Base-by-base conservation (phyloP, 2,113 vertebrate species). In the Tyrannus savana region DNA sequence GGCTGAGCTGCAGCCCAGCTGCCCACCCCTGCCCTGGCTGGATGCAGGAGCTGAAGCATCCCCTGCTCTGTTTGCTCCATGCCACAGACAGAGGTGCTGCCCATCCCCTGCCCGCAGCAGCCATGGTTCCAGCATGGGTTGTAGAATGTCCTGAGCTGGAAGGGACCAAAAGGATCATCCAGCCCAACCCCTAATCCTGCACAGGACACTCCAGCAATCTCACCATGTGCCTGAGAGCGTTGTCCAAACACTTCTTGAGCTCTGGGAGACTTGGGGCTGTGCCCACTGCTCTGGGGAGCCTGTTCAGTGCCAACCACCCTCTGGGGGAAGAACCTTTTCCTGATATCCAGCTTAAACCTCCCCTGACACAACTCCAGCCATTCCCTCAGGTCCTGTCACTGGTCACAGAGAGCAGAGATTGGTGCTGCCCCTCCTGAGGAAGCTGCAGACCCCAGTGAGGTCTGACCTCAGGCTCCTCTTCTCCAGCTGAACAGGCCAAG, bases 191-290 rank as follows among this genome's bases (percentile, higher is more conserved):
- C 69, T 75, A 62, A 16, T 6, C 11, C 28, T 62, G 46, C 23
- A 10, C 33, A 68, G 27, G 59, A 30, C 69, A 53, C 19, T 27
- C 42, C 46, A 60, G 1, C 46, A 75, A 27, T 27, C 39, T 44
- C n/a, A 47, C 8, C 2, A 5, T 53, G 33, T 8, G 13, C 62
- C 46, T 75, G 39, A 3, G 3, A 10, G 2, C 0, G 0, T 0
- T 87, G 30, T 41, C 47, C n/a, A 68, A 47, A 22, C 0, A 0
- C 62, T 41, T 9, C n/a, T 60, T 30, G 39, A 75, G 53, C 46
- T 53, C 14, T 68, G 69, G 37, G 53, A 75, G 62, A 28, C 53
- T 17, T 1, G 2, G 33, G 37, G 8, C 22, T 0, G 2, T 33
- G 74, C 2, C 41, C 42, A 18, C 71, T 63, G 37, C 41, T 47